Conservation (phyloP, 2,888 invertebrate species). For the Danaus chrysippus region DNA sequence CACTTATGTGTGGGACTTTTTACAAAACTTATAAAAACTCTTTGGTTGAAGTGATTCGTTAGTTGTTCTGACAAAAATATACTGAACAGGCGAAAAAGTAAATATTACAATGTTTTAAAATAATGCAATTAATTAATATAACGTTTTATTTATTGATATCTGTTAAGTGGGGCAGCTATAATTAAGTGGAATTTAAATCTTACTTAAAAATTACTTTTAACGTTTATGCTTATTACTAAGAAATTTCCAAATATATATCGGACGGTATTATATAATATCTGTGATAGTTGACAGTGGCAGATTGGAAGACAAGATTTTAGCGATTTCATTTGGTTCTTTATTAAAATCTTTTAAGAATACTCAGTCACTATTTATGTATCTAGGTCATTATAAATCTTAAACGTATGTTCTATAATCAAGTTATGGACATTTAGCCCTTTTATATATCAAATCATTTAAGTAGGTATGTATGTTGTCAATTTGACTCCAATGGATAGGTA, state of each 20-base stretch:
- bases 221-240: neutral
- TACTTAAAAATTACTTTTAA: neutral
- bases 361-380: neutral
- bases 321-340: slow-evolving; percentile 7
- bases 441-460: no score
- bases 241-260: neutral
- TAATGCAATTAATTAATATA: slow-evolving; percentile 8
- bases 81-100: neutral
- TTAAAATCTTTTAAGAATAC: slow-evolving; percentile 1
- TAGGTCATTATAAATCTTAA: no score
- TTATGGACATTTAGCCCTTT: no score
- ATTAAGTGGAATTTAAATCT: neutral
- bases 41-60: slow-evolving; percentile 12
- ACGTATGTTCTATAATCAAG: no score
- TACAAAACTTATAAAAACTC: slow-evolving; percentile 35
- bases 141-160: slow-evolving; percentile 5
- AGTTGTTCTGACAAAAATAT: slow-evolving; percentile 3
- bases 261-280: slow-evolving; percentile 21
- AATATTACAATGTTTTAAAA: neutral
- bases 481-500: no score
- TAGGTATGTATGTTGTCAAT: no score
- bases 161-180: neutral
- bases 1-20: slow-evolving; percentile 33
- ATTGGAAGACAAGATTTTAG: slow-evolving; percentile 6
- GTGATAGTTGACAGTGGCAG: slow-evolving; percentile 19